Evolutionary conservation across 2,797 vertebrate genomes (phyloP).

Genomic region (Triplophysa yarkandensis): DNA sequence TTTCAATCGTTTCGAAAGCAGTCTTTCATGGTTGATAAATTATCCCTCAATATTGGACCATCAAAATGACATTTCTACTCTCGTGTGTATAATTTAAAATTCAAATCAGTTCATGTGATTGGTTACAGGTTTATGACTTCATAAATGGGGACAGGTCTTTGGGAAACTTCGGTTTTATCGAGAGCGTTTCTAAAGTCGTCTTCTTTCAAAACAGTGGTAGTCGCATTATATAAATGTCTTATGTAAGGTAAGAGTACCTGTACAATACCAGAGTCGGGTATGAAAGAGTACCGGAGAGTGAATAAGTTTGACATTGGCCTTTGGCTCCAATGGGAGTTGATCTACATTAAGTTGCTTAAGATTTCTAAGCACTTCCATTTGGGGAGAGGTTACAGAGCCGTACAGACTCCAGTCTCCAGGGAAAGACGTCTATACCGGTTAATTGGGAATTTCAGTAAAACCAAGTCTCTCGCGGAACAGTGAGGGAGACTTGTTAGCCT

Average conservation of each 20-base stretch:
- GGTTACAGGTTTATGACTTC: too few relatives aligned
- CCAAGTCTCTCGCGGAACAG: slow-evolving; percentile 38
- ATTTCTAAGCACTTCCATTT: slow-evolving; percentile 58
- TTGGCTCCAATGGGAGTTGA: slow-evolving; percentile 61
- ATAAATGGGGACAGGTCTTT: too few relatives aligned
- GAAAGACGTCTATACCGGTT: slow-evolving; percentile 40
- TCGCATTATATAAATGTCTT: background rate
- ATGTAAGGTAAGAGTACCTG: background rate
- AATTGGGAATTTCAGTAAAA: slow-evolving; percentile 57
- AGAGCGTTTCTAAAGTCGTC: too few relatives aligned
- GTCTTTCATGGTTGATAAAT: too few relatives aligned
- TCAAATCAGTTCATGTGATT: too few relatives aligned
- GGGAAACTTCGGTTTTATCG: too few relatives aligned
- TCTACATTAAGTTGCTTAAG: slow-evolving; percentile 66
- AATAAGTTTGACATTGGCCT: slow-evolving; percentile 65
- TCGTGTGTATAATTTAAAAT: too few relatives aligned
- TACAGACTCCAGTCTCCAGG: slow-evolving; percentile 56
- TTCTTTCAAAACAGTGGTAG: too few relatives aligned
- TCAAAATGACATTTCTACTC: too few relatives aligned
- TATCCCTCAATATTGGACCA: too few relatives aligned
- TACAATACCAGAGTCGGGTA: slow-evolving; percentile 31
- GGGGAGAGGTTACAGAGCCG: slow-evolving; percentile 65
- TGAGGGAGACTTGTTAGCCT: slow-evolving; percentile 36
- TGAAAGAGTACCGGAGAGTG: slow-evolving; percentile 53
- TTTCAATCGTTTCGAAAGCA: too few relatives aligned